Base-by-base conservation (phyloP, 2,888 invertebrate species). In the Epistrophella euchroma region DNA sequence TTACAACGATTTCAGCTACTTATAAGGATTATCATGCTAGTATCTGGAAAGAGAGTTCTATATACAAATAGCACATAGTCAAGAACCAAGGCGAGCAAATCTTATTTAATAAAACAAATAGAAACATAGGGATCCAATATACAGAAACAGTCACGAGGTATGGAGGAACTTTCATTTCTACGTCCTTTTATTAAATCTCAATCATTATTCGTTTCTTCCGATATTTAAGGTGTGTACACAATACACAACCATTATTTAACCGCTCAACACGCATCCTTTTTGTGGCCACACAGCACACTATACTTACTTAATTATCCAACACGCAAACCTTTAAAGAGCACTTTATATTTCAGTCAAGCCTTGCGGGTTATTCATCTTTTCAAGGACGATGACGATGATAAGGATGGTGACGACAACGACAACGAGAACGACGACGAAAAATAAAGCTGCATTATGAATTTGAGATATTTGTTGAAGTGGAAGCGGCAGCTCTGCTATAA, bases 151-250 rank as follows among this genome's bases (percentile, higher is more conserved):
- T 13, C 32, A 64, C 13, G 7, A 17, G 19, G 64, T 19, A 13
- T 15, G 28, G 9, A 7, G 47, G 28, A 37, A 22, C 19, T 19
- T 70, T 17, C 11, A 25, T 22, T 62, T 71, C 50, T n/a, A 19
- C 11, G 17, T 68, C 17, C 66, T 50, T 72, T 68, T 9, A 45
- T 70, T 56, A 82, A 70, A 77, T 82, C 77, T 81, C 77, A 82
- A 86, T 86, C 86, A 82, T 37, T 77, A 66, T 37, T 68, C 13
- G 70, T 68, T 45, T 52, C 58, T 58, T 55, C 77, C 71, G 78
- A 78, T 82, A 82, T 86, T 66, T 58, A 78, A 82, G 86, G 86
- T 86, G 86, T 86, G 82, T 86, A 82, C 77, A 86, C 60, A 78
- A 47, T 86, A 82, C 77, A 86, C 60, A 78, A 47, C 56, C 74